Conservation (phyloP, 2,888 invertebrate species). For the Camptogramma bilineatum region DNA sequence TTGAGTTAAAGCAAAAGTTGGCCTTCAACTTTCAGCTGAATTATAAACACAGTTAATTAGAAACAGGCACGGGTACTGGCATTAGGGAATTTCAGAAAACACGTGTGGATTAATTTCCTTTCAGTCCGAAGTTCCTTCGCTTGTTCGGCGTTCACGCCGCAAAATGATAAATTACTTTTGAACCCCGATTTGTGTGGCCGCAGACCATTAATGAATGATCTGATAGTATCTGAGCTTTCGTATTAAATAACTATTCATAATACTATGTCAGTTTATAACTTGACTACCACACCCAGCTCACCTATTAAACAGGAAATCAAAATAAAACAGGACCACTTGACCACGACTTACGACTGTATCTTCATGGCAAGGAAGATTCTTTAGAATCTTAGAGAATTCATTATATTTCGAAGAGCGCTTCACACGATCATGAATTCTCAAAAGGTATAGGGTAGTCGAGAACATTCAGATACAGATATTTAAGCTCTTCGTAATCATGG, state of each 20-base stretch:
- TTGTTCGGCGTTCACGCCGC: constrained; percentile 25
- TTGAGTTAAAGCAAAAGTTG: background rate
- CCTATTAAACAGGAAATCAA: no score
- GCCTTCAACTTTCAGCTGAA: background rate
- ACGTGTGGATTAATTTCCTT: constrained; percentile 26
- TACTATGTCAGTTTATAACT: no score
- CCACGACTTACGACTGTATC: no score
- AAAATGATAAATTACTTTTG: constrained; percentile 29
- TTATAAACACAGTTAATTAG: constrained; percentile 10
- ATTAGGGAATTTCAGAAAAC: constrained; percentile 17
- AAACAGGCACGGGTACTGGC: constrained; percentile 8
- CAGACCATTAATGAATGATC: background rate
- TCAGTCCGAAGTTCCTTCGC: constrained; percentile 19
- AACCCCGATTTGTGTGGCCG: constrained; percentile 8
- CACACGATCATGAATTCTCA: no score
- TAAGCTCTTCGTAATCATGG: background rate
- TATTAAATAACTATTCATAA: background rate
- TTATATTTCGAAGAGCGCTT: no score
- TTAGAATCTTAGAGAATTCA: no score
- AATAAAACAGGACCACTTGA: no score
- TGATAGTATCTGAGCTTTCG: no score
- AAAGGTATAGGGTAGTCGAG: no score
- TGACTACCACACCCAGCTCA: no score
- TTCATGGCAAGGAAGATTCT: no score
- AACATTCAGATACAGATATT: no score